phyloP scores from a whole-genome alignment of 2,797 vertebrate species.

The Acropternis orthonyx region DNA sequence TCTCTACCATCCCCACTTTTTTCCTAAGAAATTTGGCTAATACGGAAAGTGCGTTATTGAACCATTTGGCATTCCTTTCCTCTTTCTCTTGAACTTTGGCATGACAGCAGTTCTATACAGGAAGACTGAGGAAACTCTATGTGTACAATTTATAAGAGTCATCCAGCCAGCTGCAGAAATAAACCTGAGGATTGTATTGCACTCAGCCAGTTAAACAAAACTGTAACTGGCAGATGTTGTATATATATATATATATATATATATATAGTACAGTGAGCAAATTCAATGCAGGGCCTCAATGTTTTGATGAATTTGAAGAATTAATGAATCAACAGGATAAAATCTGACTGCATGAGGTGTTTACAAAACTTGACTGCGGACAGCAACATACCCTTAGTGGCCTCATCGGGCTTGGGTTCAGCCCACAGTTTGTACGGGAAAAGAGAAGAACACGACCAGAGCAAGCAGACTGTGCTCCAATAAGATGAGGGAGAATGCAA shows the following conservation, averaged over 20 bases:
- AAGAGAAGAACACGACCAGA: not conserved
- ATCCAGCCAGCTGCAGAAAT: not conserved
- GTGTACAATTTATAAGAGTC: not conserved
- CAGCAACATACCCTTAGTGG: not conserved
- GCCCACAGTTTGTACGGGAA: rapidly evolving
- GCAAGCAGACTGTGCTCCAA: rapidly evolving
- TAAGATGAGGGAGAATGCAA: not conserved
- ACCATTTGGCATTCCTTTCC: not conserved
- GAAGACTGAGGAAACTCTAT: not conserved
- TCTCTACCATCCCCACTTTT: not conserved
- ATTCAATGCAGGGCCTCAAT: rapidly evolving
- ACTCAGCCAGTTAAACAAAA: not conserved
- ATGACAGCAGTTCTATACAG: rapidly evolving
- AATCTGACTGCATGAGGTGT: not conserved
- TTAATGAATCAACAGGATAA: not conserved
- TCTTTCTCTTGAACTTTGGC: not conserved
- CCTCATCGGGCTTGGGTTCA: not conserved
- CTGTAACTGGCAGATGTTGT: not conserved
- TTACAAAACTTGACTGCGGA: not conserved
- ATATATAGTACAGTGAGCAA: not conserved
- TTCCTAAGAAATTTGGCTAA: not conserved
- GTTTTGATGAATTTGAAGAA: not conserved
- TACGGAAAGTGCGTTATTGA: not conserved
- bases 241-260: too few relatives aligned
- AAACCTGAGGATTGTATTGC: not conserved